Percentiles rank a stretch among this genome's conserved stretches.
Evolutionary conservation across 1,140 invertebrate genomes (phyloP).

Genomic region (Oryctes rhinoceros): DNA sequence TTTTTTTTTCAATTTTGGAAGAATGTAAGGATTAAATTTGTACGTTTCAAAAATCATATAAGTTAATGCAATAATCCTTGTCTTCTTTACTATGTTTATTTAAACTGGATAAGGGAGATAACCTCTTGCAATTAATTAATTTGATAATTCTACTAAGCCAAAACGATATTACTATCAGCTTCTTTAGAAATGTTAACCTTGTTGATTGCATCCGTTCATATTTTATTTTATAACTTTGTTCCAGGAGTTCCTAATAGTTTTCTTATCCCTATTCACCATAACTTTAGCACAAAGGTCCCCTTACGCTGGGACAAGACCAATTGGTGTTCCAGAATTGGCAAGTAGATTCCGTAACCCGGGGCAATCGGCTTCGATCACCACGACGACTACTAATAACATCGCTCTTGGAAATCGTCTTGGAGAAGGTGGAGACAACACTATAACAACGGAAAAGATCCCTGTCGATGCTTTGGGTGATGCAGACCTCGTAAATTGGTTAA

Average conservation of each 20-base stretch:
- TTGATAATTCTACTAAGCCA: no score
- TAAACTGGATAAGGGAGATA: no score
- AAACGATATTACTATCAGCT: no score
- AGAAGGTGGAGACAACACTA: slow-evolving; percentile 31
- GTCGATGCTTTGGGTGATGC: slow-evolving; percentile 63
- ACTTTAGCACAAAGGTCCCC: slow-evolving; percentile 53
- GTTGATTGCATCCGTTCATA: not conserved
- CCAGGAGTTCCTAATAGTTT: slow-evolving; percentile 41
- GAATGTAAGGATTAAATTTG: no score
- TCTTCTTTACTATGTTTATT: no score
- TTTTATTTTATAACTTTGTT: not conserved
- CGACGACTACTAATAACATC: slow-evolving; percentile 10
- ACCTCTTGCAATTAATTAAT: no score
- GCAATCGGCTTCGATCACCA: slow-evolving; percentile 36
- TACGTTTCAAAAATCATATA: no score
- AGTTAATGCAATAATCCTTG: no score
- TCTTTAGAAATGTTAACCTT: no score
- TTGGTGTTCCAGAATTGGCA: slow-evolving; percentile 53
- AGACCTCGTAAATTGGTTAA: slow-evolving; percentile 62
- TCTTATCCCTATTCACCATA: slow-evolving; percentile 44
- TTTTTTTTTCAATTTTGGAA: no score
- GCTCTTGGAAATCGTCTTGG: slow-evolving; percentile 54
- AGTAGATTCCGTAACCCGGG: slow-evolving; percentile 51
- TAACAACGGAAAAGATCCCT: slow-evolving; percentile 50
- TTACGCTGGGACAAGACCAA: slow-evolving; percentile 54